These are phyloP conservation scores for Eonycteris spelaea DNA, from an alignment of 2,113 vertebrate genomes.

Conservation along the genomic window DNA sequence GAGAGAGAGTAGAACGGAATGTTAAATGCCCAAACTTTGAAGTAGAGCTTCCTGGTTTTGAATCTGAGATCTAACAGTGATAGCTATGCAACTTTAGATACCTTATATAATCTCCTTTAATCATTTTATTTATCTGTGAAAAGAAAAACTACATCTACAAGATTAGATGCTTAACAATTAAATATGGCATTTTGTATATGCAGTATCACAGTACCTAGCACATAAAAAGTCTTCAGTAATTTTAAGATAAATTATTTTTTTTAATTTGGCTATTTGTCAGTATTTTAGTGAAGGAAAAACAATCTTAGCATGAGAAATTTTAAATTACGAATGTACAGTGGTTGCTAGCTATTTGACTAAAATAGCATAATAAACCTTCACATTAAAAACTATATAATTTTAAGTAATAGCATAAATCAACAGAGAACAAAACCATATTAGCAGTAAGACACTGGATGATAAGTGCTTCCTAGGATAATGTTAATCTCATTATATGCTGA, in stretches of 20 bases:
- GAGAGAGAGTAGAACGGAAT: neutral
- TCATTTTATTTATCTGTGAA: neutral
- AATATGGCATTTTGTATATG: neutral
- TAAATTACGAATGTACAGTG: neutral
- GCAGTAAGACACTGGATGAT: neutral
- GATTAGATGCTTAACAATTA: neutral
- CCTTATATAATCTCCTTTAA: neutral
- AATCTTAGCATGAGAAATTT: neutral
- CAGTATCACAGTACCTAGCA: neutral
- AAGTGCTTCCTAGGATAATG: neutral
- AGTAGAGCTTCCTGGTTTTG: neutral
- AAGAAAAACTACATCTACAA: neutral
- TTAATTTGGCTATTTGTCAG: neutral
- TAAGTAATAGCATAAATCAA: neutral
- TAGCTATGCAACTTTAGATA: neutral
- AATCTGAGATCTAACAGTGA: neutral
- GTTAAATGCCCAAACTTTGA: neutral
- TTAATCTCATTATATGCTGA: neutral
- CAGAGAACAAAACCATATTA: neutral
- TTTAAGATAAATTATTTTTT: neutral
- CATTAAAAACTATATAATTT: conserved; percentile 22
- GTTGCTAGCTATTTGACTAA: neutral
- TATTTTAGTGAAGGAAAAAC: neutral
- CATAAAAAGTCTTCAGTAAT: neutral
- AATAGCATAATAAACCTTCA: neutral